phyloP scores from a whole-genome alignment of 1,140 invertebrate species.

The Saxidomus purpurata region DNA sequence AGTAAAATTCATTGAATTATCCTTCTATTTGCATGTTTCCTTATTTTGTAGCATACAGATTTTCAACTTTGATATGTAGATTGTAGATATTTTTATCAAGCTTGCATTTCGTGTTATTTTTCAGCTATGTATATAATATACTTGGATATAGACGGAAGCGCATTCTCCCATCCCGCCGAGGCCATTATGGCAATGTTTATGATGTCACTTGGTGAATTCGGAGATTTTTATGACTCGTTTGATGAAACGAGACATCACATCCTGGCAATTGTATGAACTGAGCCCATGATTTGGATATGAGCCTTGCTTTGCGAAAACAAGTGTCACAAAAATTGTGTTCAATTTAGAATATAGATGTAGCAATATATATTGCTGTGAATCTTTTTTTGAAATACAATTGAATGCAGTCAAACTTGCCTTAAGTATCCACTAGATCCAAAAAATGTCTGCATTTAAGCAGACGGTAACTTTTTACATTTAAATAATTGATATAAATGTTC shows the following conservation, averaged over 20 bases:
- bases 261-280: conserved; percentile 91
- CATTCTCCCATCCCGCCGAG: conserved; percentile 91
- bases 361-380: too few relatives aligned
- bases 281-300: neutral
- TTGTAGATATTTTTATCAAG: neutral
- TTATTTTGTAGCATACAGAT: too few relatives aligned
- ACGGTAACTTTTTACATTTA: too few relatives aligned
- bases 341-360: too few relatives aligned
- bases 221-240: conserved; percentile 96
- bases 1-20: too few relatives aligned
- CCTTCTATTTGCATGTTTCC: too few relatives aligned
- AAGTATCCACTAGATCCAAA: too few relatives aligned
- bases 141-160: conserved; percentile 81
- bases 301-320: neutral
- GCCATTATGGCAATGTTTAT: conserved; percentile 99
- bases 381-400: too few relatives aligned
- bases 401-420: too few relatives aligned
- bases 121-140: conserved; percentile 86
- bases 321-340: neutral
- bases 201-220: conserved; percentile 98
- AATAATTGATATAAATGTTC: too few relatives aligned
- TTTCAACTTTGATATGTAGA: too few relatives aligned
- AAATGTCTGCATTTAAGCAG: too few relatives aligned
- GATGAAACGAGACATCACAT: conserved; percentile 95
- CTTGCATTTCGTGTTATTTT: conserved; percentile 52